A percentile compares a stretch with the other conserved stretches of the same genome.
phyloP scores from a whole-genome alignment of 2,113 vertebrate species.

The Burhinus oedicnemus region DNA sequence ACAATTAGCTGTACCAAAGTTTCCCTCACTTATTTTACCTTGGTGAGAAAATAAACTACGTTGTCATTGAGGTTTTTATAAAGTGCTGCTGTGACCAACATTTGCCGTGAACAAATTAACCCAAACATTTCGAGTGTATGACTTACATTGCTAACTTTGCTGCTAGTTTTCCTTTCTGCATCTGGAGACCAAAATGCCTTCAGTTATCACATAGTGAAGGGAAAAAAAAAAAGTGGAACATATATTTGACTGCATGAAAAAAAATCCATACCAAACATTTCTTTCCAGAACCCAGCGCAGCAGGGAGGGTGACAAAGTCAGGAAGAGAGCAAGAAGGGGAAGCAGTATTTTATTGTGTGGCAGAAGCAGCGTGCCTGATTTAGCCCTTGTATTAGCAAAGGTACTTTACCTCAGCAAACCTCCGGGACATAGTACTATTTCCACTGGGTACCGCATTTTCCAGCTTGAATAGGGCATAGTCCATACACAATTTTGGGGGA shows the following conservation, averaged over 20 bases:
- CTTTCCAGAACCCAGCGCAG: neutral
- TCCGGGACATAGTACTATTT: neutral
- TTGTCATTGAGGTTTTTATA: conserved; percentile 18
- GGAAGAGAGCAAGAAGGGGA: neutral
- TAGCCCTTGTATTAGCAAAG: neutral
- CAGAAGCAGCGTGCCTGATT: neutral
- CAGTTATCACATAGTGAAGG: neutral
- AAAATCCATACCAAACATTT: neutral
- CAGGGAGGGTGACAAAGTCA: neutral
- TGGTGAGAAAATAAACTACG: conserved; percentile 6
- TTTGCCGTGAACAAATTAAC: neutral
- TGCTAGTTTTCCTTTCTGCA: neutral
- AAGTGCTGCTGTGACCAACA: conserved; percentile 46
- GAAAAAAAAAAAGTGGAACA: neutral
- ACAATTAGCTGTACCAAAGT: conserved; percentile 23
- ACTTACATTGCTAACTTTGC: neutral
- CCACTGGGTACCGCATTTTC: neutral
- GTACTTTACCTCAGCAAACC: neutral
- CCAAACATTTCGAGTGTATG: neutral
- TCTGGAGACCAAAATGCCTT: neutral
- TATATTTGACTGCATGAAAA: neutral
- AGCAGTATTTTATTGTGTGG: neutral
- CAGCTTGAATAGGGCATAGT: neutral
- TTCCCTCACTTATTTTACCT: neutral
- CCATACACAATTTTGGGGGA: neutral